Evolutionary conservation across 2,888 invertebrate species (phyloP).

Genomic region (Frankliniella fusca): DNA sequence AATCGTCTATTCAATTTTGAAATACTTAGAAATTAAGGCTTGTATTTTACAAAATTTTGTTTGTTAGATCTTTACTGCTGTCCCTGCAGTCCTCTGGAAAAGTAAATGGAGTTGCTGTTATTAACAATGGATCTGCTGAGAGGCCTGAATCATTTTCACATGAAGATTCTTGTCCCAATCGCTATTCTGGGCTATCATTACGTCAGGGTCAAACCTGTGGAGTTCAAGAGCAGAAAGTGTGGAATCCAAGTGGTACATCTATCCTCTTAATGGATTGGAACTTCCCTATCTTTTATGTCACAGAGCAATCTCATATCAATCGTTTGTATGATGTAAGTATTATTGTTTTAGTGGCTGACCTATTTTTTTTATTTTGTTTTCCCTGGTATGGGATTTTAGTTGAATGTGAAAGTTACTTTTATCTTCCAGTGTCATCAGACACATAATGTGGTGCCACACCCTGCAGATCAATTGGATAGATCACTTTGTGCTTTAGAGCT

Average conservation of each 20-base stretch:
- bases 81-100: slow-evolving; percentile 46
- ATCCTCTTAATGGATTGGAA: slow-evolving; percentile 74
- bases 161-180: slow-evolving; percentile 80
- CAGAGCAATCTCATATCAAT: slow-evolving; percentile 52
- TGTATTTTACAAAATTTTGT: slow-evolving; percentile 31
- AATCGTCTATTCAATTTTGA: not conserved
- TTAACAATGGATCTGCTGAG: slow-evolving; percentile 38
- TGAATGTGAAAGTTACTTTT: slow-evolving; percentile 11
- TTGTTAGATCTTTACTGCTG: slow-evolving; percentile 41
- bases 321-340: slow-evolving; percentile 52
- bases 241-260: slow-evolving; percentile 77
- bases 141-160: slow-evolving; percentile 47
- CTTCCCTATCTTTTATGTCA: slow-evolving; percentile 82
- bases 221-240: slow-evolving; percentile 48
- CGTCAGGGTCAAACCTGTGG: slow-evolving; percentile 49
- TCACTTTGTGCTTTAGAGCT: slow-evolving; percentile 87
- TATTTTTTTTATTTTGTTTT: not conserved
- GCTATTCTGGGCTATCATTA: slow-evolving; percentile 56
- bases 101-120: slow-evolving; percentile 49
- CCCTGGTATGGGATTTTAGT: not conserved
- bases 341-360: slow-evolving; percentile 25
- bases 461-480: slow-evolving; percentile 58
- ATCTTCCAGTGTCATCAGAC: slow-evolving; percentile 52
- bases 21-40: slow-evolving; percentile 20
- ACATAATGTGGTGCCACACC: slow-evolving; percentile 64